phyloP scores from a whole-genome alignment of 2,888 invertebrate genomes.

The Lepidocyrtoides sp. region DNA sequence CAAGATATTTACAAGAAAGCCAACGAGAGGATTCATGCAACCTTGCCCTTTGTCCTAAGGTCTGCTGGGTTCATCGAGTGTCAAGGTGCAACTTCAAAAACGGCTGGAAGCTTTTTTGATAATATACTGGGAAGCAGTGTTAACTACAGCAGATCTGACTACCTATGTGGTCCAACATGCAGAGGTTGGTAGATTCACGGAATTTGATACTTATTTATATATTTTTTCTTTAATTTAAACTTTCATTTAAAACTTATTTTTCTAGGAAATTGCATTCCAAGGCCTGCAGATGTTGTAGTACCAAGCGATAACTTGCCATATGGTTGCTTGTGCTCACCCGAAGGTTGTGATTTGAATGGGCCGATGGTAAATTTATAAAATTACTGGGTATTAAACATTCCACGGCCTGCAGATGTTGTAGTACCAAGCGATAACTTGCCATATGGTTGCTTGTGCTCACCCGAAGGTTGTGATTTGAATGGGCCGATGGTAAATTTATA shows the following conservation, averaged over 20 bases:
- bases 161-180: constrained; percentile 68
- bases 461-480: constrained; percentile 51
- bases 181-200: constrained; percentile 6
- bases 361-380: constrained; percentile 54
- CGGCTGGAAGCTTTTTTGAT: constrained; percentile 52
- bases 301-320: constrained; percentile 63
- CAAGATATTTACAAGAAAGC: constrained; percentile 21
- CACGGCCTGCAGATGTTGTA: constrained; percentile 50
- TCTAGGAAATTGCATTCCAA: constrained; percentile 53
- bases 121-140: constrained; percentile 49
- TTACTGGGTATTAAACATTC: neutral
- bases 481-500: constrained; percentile 16
- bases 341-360: constrained; percentile 59
- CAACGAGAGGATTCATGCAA: constrained; percentile 57
- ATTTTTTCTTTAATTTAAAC: no score
- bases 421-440: constrained; percentile 64
- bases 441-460: constrained; percentile 59
- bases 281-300: constrained; percentile 52
- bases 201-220: no score
- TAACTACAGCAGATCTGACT: constrained; percentile 40
- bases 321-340: constrained; percentile 57
- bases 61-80: constrained; percentile 68
- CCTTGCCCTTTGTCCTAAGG: constrained; percentile 57
- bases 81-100: constrained; percentile 44
- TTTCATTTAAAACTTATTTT: no score